These are phyloP conservation scores for Calliphora vicina DNA, from an alignment of 1,140 invertebrate species.

Conservation along the genomic window DNA sequence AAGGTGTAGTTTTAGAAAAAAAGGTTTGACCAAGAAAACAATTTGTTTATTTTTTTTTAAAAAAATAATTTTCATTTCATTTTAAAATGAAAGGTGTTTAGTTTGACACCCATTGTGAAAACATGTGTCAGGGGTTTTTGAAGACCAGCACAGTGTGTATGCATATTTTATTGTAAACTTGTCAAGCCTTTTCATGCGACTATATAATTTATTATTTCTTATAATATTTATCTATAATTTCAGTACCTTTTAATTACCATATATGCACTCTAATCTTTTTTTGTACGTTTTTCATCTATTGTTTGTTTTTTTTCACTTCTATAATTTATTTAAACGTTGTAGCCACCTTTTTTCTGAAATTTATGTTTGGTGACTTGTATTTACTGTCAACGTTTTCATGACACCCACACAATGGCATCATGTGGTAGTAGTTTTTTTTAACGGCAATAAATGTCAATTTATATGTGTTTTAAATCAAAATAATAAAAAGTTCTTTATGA, in stretches of 20 bases:
- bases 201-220: background rate
- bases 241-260: background rate
- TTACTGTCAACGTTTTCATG: background rate
- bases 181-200: background rate
- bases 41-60: background rate
- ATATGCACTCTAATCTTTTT: background rate
- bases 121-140: background rate
- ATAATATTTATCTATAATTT: background rate
- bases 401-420: background rate
- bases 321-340: background rate
- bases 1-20: background rate
- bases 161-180: background rate
- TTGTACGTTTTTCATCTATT: background rate
- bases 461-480: constrained; percentile 12
- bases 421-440: background rate
- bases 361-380: background rate
- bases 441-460: constrained; percentile 29
- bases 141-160: background rate
- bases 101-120: constrained; percentile 12
- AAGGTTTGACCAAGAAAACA: background rate
- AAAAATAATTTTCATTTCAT: background rate
- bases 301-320: background rate
- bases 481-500: background rate
- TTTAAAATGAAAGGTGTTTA: background rate
- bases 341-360: background rate